Conservation (phyloP, 2,797 vertebrate genomes). For the Centropyge bicolor region DNA sequence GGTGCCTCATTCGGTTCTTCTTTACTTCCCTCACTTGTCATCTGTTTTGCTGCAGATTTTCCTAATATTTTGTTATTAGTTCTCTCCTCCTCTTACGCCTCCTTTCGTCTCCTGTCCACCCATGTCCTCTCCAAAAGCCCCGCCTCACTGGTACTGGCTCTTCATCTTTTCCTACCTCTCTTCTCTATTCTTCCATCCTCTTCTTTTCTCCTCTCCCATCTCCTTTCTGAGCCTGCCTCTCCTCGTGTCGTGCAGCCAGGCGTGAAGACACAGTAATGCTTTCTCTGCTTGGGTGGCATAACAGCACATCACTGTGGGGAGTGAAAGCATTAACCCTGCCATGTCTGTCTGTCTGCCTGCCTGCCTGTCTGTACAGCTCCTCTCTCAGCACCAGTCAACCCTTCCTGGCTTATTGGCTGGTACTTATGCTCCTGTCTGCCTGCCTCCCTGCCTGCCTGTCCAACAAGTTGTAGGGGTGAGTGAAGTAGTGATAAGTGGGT, state of each 20-base stretch:
- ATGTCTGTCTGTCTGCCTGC: slow-evolving; percentile 64
- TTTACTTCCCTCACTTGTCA: slow-evolving; percentile 50
- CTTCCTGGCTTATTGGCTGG: slow-evolving; percentile 65
- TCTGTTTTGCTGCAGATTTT: slow-evolving; percentile 28
- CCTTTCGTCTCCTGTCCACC: slow-evolving; percentile 42
- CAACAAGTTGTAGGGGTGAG: slow-evolving; percentile 80
- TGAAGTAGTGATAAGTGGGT: slow-evolving; percentile 67
- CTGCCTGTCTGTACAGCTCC: slow-evolving; percentile 63
- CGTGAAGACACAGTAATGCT: slow-evolving; percentile 86
- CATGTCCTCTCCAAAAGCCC: slow-evolving; percentile 47
- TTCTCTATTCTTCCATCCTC: slow-evolving; percentile 49
- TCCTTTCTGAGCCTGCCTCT: slow-evolving; percentile 66
- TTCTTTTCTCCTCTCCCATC: slow-evolving; percentile 55
- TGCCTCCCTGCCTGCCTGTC: slow-evolving; percentile 51
- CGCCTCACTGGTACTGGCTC: slow-evolving; percentile 51
- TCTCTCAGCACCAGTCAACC: slow-evolving; percentile 72
- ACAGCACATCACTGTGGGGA: slow-evolving; percentile 84
- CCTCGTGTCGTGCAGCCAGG: slow-evolving; percentile 78
- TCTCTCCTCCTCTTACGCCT: slow-evolving; percentile 15
- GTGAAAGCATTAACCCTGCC: slow-evolving; percentile 81
- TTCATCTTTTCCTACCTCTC: slow-evolving; percentile 57
- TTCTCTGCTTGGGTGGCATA: slow-evolving; percentile 85
- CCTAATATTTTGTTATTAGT: slow-evolving; percentile 16
- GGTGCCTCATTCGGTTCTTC: slow-evolving; percentile 36
- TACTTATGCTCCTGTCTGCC: slow-evolving; percentile 63